Evolutionary conservation across 2,113 vertebrate species (phyloP).

Genomic region (Siphamia tubifer): DNA sequence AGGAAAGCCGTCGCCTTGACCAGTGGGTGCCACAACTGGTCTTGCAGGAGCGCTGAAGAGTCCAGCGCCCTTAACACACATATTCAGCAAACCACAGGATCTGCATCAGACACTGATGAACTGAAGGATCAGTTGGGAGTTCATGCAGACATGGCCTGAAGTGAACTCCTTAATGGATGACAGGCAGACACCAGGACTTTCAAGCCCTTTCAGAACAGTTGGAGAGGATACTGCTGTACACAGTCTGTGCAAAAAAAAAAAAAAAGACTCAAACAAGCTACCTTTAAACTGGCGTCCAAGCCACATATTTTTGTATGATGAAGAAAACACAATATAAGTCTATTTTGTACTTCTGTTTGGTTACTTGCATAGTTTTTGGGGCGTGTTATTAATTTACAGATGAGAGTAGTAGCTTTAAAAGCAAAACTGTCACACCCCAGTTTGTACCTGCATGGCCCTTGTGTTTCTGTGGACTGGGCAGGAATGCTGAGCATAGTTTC

Average conservation of each 20-base stretch:
- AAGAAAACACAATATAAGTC: slow-evolving; percentile 1
- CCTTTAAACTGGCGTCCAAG: neutral
- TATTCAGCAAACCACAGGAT: neutral
- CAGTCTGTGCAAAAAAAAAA: slow-evolving; percentile 11
- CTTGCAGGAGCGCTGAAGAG: slow-evolving; percentile 84
- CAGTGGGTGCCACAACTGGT: slow-evolving; percentile 89
- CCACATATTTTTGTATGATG: neutral
- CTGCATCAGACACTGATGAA: slow-evolving; percentile 13
- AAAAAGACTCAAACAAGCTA: slow-evolving; percentile 1
- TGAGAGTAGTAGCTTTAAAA: neutral
- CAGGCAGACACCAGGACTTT: neutral
- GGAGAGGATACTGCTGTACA: slow-evolving; percentile 2
- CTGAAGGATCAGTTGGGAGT: slow-evolving; percentile 2
- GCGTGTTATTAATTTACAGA: neutral
- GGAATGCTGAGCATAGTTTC: slow-evolving; percentile 49
- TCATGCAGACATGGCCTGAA: slow-evolving; percentile 1
- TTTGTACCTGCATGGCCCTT: slow-evolving; percentile 5
- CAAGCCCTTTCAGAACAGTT: neutral
- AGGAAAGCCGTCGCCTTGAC: slow-evolving; percentile 85
- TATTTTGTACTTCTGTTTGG: slow-evolving; percentile 6
- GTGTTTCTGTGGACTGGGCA: slow-evolving; percentile 12
- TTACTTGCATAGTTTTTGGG: neutral
- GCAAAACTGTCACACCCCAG: slow-evolving; percentile 29
- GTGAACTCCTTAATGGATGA: slow-evolving; percentile 11
- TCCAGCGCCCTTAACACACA: neutral